Conservation (phyloP, 2,888 invertebrate species). For the Lasioglossum lativentre region DNA sequence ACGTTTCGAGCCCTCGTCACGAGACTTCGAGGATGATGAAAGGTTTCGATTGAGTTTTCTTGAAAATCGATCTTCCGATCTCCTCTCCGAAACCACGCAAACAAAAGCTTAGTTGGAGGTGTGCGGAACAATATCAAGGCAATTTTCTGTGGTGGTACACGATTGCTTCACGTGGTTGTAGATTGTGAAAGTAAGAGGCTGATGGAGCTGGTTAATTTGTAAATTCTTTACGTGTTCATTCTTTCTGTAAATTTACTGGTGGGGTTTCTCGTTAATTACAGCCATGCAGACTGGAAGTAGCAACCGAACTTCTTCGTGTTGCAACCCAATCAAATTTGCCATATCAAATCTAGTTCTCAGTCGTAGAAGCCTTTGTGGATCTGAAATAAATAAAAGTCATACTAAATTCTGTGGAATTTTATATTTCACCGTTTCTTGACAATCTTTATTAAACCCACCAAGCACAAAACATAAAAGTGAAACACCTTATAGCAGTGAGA, state of each 20-base stretch:
- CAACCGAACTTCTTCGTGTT: no score
- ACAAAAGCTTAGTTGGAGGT: background rate
- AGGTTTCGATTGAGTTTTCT: conserved; percentile 7
- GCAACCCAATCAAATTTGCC: no score
- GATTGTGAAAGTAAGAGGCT: background rate
- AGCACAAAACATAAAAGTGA: no score
- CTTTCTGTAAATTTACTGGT: background rate
- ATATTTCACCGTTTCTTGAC: no score
- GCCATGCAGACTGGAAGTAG: no score
- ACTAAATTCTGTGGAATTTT: no score
- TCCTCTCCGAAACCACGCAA: background rate
- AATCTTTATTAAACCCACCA: no score
- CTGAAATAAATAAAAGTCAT: no score
- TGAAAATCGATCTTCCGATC: conserved; percentile 6
- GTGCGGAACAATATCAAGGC: background rate
- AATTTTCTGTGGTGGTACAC: background rate
- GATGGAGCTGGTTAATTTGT: background rate
- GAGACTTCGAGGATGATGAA: background rate
- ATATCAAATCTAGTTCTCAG: no score
- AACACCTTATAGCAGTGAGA: no score
- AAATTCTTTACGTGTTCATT: background rate
- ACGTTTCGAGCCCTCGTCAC: conserved; percentile 2
- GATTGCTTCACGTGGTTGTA: background rate
- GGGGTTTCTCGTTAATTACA: no score
- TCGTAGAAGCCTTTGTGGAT: no score